phyloP scores from a whole-genome alignment of 2,113 vertebrate species.

The Ptilonorhynchus violaceus region DNA sequence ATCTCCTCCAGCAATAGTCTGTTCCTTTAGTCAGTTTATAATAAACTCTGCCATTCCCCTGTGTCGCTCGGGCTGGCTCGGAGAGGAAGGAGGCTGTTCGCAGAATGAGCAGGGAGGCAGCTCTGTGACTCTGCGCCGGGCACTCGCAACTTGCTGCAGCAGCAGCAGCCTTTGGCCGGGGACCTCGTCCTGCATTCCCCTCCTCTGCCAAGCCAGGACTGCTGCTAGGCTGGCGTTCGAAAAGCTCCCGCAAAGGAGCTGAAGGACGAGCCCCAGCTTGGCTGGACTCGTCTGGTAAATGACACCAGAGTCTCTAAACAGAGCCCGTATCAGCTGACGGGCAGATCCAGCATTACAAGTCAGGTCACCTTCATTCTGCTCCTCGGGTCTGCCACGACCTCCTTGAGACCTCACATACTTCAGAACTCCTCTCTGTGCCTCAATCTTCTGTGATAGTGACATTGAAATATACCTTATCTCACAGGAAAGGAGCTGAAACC shows the following conservation, averaged over 20 bases:
- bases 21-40: constrained; percentile 48
- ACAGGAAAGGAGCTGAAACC: background rate
- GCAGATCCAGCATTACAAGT: background rate
- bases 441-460: background rate
- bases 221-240: background rate
- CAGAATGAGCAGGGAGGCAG: constrained; percentile 24
- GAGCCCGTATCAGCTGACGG: background rate
- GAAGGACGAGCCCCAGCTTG: background rate
- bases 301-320: background rate
- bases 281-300: background rate
- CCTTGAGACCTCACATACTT: background rate
- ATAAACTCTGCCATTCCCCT: constrained; percentile 59
- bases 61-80: constrained; percentile 42
- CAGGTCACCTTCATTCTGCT: constrained; percentile 12
- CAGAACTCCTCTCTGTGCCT: background rate
- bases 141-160: constrained; percentile 3
- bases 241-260: background rate
- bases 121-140: background rate
- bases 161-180: constrained; percentile 8
- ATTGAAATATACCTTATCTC: background rate
- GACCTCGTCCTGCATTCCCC: background rate
- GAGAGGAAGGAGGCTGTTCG: constrained; percentile 45
- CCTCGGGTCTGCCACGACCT: background rate
- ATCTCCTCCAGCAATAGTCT: constrained; percentile 63
- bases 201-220: background rate